These are phyloP conservation scores for Mustela erminea DNA, from an alignment of 2,797 vertebrate genomes.

Conservation along the genomic window DNA sequence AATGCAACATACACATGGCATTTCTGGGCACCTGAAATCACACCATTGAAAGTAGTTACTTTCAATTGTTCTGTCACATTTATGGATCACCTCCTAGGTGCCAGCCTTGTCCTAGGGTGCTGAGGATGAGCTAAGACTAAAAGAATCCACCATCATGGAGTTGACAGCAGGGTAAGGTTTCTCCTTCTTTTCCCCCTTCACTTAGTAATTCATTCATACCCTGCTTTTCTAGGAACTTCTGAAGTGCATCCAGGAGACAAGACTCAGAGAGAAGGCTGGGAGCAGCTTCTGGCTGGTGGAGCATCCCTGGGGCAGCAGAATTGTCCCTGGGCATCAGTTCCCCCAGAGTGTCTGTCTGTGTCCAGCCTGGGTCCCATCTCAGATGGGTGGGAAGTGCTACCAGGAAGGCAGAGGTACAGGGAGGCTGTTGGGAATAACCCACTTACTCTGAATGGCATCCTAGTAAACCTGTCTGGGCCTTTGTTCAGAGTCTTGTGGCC, in stretches of 20 bases:
- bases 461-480: background rate
- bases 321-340: accelerated
- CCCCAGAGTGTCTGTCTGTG: background rate
- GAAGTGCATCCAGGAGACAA: too few species aligned
- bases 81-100: background rate
- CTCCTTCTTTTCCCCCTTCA: background rate
- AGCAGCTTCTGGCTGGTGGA: background rate
- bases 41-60: background rate
- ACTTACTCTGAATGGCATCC: background rate
- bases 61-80: background rate
- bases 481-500: too few species aligned
- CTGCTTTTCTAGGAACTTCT: background rate
- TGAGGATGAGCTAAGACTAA: background rate
- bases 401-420: background rate
- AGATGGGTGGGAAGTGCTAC: accelerated
- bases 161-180: background rate
- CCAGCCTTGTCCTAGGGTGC: background rate
- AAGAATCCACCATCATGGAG: background rate
- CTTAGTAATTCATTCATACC: background rate
- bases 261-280: background rate
- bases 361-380: background rate
- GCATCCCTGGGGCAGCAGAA: background rate
- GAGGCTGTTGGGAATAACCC: background rate
- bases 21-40: background rate
- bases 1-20: background rate